Evolutionary conservation across 2,888 invertebrate genomes (phyloP).

Genomic region (Drosophila robusta): DNA sequence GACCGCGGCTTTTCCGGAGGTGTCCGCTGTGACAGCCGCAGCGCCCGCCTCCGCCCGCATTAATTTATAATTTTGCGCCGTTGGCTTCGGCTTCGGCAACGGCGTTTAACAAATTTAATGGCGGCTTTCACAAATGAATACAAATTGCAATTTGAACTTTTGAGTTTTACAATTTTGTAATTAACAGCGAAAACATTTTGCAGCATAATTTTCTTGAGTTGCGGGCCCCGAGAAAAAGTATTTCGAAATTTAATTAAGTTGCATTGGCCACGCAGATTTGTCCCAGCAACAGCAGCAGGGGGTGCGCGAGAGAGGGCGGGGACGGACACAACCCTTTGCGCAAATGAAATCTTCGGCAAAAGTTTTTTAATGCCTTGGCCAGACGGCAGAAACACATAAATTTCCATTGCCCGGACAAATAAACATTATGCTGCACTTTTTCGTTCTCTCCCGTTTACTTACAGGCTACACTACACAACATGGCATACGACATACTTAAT

Average conservation of each 20-base stretch:
- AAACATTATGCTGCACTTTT: slow-evolving; percentile 78
- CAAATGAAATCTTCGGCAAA: slow-evolving; percentile 54
- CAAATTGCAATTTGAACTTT: slow-evolving; percentile 80
- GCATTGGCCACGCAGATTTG: slow-evolving; percentile 80
- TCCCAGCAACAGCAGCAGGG: slow-evolving; percentile 51
- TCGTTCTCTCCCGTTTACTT: slow-evolving; percentile 24
- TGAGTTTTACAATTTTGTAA: slow-evolving; percentile 76
- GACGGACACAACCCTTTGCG: slow-evolving; percentile 59
- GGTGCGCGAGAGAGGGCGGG: neutral
- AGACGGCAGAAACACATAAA: slow-evolving; percentile 63
- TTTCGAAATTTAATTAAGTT: slow-evolving; percentile 81
- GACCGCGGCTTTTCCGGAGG: slow-evolving; percentile 47
- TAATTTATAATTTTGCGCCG: slow-evolving; percentile 72
- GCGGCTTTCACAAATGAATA: slow-evolving; percentile 74
- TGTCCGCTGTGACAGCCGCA: slow-evolving; percentile 67
- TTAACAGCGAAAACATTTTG: slow-evolving; percentile 74
- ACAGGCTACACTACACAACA: slow-evolving; percentile 28
- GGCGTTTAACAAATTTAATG: slow-evolving; percentile 68
- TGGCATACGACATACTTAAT: neutral
- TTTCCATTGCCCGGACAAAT: slow-evolving; percentile 67
- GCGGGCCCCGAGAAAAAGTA: slow-evolving; percentile 54
- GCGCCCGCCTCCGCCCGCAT: slow-evolving; percentile 57
- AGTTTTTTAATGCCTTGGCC: slow-evolving; percentile 72
- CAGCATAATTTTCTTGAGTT: slow-evolving; percentile 72
- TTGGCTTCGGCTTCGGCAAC: slow-evolving; percentile 18